phyloP scores from a whole-genome alignment of 2,113 vertebrate species.

The Cinclus cinclus region DNA sequence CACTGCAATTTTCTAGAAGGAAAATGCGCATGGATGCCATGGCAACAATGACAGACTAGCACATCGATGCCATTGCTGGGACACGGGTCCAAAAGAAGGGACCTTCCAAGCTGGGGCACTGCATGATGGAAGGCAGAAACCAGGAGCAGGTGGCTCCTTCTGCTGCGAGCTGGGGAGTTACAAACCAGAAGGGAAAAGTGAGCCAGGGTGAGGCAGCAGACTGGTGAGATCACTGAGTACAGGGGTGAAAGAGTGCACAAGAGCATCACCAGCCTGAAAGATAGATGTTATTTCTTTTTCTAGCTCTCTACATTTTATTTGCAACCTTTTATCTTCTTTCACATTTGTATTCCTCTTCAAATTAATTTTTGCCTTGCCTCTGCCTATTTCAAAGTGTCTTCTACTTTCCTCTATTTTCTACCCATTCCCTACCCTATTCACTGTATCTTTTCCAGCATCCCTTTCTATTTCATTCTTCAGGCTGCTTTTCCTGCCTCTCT shows the following conservation, averaged over 20 bases:
- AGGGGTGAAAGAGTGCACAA: not conserved
- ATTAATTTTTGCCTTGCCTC: not conserved
- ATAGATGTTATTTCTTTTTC: not conserved
- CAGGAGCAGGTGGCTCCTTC: not conserved
- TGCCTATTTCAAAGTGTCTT: not conserved
- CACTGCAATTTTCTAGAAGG: slow-evolving; percentile 36
- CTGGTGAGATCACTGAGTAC: not conserved
- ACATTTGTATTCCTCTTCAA: not conserved
- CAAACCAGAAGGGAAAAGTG: not conserved
- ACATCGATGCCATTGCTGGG: not conserved
- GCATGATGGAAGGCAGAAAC: not conserved
- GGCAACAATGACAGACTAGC: not conserved
- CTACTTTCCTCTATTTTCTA: not conserved
- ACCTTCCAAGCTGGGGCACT: not conserved
- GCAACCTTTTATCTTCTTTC: not conserved
- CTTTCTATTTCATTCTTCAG: not conserved
- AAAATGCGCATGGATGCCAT: slow-evolving; percentile 22
- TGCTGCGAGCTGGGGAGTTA: not conserved
- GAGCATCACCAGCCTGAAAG: not conserved
- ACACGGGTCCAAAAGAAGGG: not conserved
- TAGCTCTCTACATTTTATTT: not conserved
- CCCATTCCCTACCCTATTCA: not conserved
- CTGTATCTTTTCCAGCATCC: not conserved
- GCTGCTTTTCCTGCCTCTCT: not conserved
- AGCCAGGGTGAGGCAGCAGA: not conserved